Conservation (phyloP, 2,797 vertebrate species). For the Gymnopithys bicolor region DNA sequence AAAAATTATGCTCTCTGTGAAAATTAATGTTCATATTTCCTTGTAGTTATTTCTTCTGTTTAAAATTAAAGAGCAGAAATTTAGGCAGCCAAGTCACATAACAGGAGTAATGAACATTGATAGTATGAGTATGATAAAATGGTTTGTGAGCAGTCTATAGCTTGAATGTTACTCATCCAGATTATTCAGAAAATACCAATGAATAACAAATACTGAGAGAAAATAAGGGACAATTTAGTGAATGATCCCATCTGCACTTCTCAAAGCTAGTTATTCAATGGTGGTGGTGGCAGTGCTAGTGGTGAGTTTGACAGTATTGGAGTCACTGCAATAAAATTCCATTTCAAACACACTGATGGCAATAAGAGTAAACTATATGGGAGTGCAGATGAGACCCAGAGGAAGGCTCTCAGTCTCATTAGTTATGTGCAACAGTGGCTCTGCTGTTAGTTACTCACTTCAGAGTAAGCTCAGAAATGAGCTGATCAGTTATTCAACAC, state of each 20-base stretch:
- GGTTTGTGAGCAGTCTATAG: conserved; percentile 5
- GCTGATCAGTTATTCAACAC: neutral
- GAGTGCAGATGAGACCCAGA: conserved; percentile 18
- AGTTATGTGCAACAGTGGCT: neutral
- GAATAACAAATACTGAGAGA: conserved; percentile 37
- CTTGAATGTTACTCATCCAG: neutral
- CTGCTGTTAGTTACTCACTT: neutral
- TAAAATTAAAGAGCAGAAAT: conserved; percentile 7
- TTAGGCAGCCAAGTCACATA: conserved; percentile 7
- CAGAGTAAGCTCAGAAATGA: conserved; percentile 20
- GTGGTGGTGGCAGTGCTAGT: accelerated
- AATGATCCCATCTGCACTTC: conserved; percentile 2
- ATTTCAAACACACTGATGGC: neutral
- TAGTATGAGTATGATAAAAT: neutral
- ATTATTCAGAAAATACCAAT: conserved; percentile 45
- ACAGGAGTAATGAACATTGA: conserved; percentile 33
- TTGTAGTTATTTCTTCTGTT: neutral
- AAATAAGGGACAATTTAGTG: conserved; percentile 24
- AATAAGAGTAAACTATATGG: neutral
- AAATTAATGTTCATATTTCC: neutral
- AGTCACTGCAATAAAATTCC: conserved; percentile 4
- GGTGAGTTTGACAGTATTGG: neutral
- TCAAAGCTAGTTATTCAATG: neutral
- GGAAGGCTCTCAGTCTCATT: neutral
- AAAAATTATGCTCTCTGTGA: neutral